Base-by-base conservation (phyloP, 1,140 invertebrate genomes). In the Bombus confusus region DNA sequence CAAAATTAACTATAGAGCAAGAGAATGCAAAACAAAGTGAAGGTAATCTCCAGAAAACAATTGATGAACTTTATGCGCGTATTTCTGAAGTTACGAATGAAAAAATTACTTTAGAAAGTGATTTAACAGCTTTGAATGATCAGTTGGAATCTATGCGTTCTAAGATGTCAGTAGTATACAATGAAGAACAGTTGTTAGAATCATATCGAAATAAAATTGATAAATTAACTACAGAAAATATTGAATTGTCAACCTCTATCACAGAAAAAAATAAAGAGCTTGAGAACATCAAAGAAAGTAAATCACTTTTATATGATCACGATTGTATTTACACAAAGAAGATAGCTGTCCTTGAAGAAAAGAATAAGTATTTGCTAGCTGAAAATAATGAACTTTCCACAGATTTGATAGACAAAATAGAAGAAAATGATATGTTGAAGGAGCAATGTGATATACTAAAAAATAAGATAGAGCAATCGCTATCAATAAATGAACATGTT, bases 221-320 rank as follows among this genome's bases (percentile, higher is more conserved):
- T 86, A 6, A 91, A 91, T 80, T 95, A 15, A 94, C 84, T 3
- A 86, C 72, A 1, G 94, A 93, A 71, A 95, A 95, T 88, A 83
- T 90, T 18, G 92, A 93, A 31, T 80, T 94, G 25, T 87, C 91
- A 3, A 85, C 75, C 0, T 85, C 87, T 72, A 85, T 95, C 0
- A 83, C 82, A 3, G 85, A 90, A 1, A 88, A 86, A 18, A 92
- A 86, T 43, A 88, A 84, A 34, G 86, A 93, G 1, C 69, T 85
- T 1, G 68, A 84, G 18, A 69, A 83, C 6, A 77, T 85, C 6
- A 85, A 91, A 68, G 92, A 92, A 68, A 93, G 91, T 62, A 81
- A 90, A 3, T 88, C 85, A 4, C 73, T 89, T 37, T 52, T 89
- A 37, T 89, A 72, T 10, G 87, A 88, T 62, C 64, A 86, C 75